phyloP scores from a whole-genome alignment of 2,797 vertebrate species.

The Acanthurus lineatus region DNA sequence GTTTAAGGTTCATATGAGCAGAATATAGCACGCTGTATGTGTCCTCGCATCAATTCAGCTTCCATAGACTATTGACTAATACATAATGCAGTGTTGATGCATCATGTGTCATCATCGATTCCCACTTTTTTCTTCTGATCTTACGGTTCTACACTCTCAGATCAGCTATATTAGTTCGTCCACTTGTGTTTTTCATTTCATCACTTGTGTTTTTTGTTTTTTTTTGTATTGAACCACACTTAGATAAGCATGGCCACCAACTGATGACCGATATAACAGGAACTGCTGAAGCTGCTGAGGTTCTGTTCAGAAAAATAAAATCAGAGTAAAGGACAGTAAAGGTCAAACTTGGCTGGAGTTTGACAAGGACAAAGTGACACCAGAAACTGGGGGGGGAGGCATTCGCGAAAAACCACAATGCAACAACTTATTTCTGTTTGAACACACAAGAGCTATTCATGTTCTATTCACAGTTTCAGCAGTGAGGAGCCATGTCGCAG shows the following conservation, averaged over 20 bases:
- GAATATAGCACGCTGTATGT: not conserved
- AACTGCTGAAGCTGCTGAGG: not conserved
- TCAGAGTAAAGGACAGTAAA: too few species aligned
- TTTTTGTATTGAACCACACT: not conserved
- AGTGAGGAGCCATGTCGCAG: not conserved
- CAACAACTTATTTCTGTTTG: too few species aligned
- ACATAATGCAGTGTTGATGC: too few species aligned
- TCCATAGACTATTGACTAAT: too few species aligned
- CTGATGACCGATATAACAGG: not conserved
- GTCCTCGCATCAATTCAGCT: too few species aligned
- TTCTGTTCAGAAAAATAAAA: not conserved
- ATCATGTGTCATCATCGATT: not conserved
- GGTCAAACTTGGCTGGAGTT: too few species aligned
- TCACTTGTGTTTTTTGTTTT: too few species aligned
- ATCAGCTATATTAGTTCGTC: not conserved
- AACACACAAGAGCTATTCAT: too few species aligned
- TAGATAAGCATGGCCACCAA: not conserved
- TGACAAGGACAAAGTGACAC: too few species aligned
- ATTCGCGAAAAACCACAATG: too few species aligned
- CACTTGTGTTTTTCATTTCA: not conserved
- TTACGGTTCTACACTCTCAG: not conserved
- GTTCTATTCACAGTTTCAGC: conserved; percentile 16
- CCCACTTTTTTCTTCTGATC: not conserved
- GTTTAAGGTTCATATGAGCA: not conserved
- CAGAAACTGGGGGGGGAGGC: too few species aligned